Base-by-base conservation (phyloP, 2,113 vertebrate genomes). In the Bujurquina vittata region DNA sequence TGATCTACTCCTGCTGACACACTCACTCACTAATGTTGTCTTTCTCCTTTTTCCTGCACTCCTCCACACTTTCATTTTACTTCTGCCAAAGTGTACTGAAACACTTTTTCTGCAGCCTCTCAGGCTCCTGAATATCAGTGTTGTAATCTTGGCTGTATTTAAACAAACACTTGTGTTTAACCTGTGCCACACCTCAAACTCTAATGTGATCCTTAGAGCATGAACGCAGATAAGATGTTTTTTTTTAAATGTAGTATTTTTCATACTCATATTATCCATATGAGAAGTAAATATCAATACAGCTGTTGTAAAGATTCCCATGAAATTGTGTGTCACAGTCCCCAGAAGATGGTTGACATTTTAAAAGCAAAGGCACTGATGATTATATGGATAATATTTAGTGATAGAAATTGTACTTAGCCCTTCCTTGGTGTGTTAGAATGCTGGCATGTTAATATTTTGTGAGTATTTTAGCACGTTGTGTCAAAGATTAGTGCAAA, bases 1-100 rank as follows among this genome's bases (percentile, higher is more conserved):
- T 96, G 95, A 96, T 95, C 87, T 96, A 96, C 94, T 93, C 91
- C 93, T 94, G 94, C 95, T 97, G 95, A 69, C 89, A 94, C 85
- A 60, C 89, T 92, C 88, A 67, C 89, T 90, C 87, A 80, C 94
- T 94, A 89, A 92, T 92, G 89, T 85, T 90, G 88, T 92, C 92
- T 76, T 84, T 91, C 90, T 91, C 86, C 86, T 83, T 90, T 90
- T 86, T 80, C 65, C 89, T 87, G 81, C 73, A 77, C 88, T 89
- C 81, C 88, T 84, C 85, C 82, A 87, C 87, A 89, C 62, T 85
- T 81, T 84, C 37, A 26, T 77, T 79, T 80, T n/a, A 29, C 83
- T 80, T 74, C 77, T 73, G 77, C 83, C 86, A 89, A 78, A 87
- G 33, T 88, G 65, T 29, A 37, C 88, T 11, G 43, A 67, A 63